A percentile compares a stretch with the other conserved stretches of the same genome.
phyloP scores from a whole-genome alignment of 2,113 vertebrate species.

The Acanthochromis polyacanthus region DNA sequence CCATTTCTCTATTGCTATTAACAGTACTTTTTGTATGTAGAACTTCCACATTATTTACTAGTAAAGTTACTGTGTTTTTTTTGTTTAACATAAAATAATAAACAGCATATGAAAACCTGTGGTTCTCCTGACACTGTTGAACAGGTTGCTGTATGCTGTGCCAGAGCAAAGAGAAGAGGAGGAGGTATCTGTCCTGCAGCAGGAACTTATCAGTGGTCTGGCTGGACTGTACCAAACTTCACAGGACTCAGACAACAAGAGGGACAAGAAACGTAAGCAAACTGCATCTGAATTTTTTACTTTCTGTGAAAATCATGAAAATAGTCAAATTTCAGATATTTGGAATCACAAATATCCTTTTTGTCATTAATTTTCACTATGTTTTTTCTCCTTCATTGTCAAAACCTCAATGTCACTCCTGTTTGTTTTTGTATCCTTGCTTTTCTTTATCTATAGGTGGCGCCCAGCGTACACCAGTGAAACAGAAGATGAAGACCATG shows the following conservation, averaged over 20 bases:
- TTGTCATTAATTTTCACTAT: not conserved
- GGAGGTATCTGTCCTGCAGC: slow-evolving; percentile 70
- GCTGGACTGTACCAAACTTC: slow-evolving; percentile 90
- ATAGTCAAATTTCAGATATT: not conserved
- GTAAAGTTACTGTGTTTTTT: too few relatives aligned
- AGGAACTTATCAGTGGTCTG: slow-evolving; percentile 85
- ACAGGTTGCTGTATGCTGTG: slow-evolving; percentile 88
- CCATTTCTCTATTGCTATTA: not conserved
- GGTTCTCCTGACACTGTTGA: not conserved
- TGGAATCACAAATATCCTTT: not conserved
- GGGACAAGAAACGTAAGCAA: slow-evolving; percentile 87
- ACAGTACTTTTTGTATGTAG: not conserved
- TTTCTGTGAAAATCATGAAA: not conserved
- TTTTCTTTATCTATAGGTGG: slow-evolving; percentile 80
- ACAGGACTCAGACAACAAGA: slow-evolving; percentile 74
- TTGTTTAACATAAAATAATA: too few relatives aligned
- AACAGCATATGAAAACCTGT: too few relatives aligned
- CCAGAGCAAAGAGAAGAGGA: slow-evolving; percentile 62
- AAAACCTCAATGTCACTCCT: not conserved
- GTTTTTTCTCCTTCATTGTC: not conserved
- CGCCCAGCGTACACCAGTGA: slow-evolving; percentile 92
- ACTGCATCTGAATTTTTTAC: not conserved
- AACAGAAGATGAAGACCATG: slow-evolving; percentile 98
- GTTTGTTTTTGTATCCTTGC: not conserved
- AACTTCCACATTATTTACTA: not conserved